Conservation (phyloP, 2,113 vertebrate species). For the Festucalex cinctus region DNA sequence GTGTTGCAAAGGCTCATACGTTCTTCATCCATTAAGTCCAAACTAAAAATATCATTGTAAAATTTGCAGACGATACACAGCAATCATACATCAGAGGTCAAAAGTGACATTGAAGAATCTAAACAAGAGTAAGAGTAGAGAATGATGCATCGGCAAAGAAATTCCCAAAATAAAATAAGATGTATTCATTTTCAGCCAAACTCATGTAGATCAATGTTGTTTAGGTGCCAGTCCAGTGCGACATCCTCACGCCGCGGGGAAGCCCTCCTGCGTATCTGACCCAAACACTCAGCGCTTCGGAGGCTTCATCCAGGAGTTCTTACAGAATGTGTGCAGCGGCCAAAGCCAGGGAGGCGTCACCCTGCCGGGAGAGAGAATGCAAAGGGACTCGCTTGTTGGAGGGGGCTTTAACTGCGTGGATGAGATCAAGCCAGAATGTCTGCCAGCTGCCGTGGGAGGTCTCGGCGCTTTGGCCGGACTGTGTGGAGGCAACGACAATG, state of each 20-base stretch:
- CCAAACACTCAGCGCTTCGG: slow-evolving; percentile 77
- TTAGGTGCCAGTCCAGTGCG: slow-evolving; percentile 55
- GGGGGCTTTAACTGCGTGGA: slow-evolving; percentile 53
- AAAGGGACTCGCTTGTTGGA: slow-evolving; percentile 51
- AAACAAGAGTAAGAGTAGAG: too few relatives aligned
- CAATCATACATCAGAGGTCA: background rate
- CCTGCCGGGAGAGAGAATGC: slow-evolving; percentile 55
- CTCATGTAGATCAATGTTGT: background rate
- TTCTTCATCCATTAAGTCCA: background rate
- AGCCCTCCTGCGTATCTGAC: slow-evolving; percentile 69
- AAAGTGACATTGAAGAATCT: too few relatives aligned
- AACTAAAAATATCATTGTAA: background rate
- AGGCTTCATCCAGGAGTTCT: slow-evolving; percentile 88
- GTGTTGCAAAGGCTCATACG: background rate
- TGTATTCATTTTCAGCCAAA: background rate
- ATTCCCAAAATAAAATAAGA: background rate
- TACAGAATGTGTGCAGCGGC: slow-evolving; percentile 83
- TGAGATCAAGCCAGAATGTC: slow-evolving; percentile 74
- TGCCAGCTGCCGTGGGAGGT: slow-evolving; percentile 54
- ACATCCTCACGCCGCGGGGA: slow-evolving; percentile 64
- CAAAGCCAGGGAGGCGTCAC: slow-evolving; percentile 36
- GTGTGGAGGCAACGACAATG: slow-evolving; percentile 66
- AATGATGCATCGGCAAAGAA: background rate
- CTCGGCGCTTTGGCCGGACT: slow-evolving; percentile 24
- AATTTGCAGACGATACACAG: background rate